Evolutionary conservation across 2,888 invertebrate species (phyloP).

Genomic region (Temnothorax rugatulus): DNA sequence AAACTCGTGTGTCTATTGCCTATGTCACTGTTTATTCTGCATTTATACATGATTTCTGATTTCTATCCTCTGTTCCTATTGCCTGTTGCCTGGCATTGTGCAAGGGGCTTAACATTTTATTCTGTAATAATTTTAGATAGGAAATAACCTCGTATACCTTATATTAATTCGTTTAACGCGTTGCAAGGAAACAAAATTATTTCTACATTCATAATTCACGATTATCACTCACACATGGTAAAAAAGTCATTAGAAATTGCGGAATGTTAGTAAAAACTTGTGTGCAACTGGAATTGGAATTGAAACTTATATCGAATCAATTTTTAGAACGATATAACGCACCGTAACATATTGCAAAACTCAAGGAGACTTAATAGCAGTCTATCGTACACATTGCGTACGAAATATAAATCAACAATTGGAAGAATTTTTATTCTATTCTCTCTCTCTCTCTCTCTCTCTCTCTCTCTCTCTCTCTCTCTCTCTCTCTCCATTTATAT

Average conservation of each 20-base stretch:
- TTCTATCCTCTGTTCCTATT: too few species aligned
- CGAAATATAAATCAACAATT: conserved; percentile 40
- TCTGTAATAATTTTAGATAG: conserved; percentile 10
- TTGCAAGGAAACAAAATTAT: neutral
- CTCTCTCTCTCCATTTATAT: too few species aligned
- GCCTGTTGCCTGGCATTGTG: too few species aligned
- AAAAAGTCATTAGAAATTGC: conserved; percentile 23
- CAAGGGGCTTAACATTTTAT: too few species aligned
- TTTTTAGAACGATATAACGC: conserved; percentile 7
- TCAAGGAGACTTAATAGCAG: conserved; percentile 3
- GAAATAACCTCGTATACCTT: neutral
- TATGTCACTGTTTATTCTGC: too few species aligned
- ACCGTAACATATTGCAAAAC: neutral
- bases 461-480: too few species aligned
- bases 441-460: neutral
- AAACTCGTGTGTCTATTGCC: too few species aligned
- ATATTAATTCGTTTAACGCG: conserved; percentile 11
- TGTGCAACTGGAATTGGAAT: conserved; percentile 4
- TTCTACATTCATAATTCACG: conserved; percentile 24
- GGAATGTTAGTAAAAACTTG: conserved; percentile 20
- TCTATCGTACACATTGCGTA: conserved; percentile 2
- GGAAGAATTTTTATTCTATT: conserved; percentile 42
- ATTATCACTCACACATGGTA: conserved; percentile 48
- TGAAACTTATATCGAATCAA: neutral
- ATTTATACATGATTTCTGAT: too few species aligned